These are phyloP conservation scores for Cephus nigrinus DNA, from an alignment of 2,888 invertebrate species.

Conservation along the genomic window DNA sequence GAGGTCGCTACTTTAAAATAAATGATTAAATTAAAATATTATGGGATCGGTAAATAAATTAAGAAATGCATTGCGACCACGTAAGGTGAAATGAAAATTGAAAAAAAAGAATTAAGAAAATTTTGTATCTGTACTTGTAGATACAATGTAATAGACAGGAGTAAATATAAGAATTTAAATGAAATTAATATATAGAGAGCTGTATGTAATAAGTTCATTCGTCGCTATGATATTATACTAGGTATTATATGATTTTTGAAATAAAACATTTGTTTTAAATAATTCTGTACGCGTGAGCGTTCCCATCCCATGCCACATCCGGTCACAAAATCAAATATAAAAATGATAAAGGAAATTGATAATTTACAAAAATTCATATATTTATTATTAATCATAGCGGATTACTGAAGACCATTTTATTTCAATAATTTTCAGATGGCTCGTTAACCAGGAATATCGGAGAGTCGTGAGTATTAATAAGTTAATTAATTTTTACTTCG, in stretches of 20 bases:
- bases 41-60: slow-evolving; percentile 15
- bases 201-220: slow-evolving; percentile 65
- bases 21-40: slow-evolving; percentile 19
- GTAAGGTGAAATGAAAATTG: slow-evolving; percentile 28
- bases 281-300: slow-evolving; percentile 15
- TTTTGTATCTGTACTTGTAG: slow-evolving; percentile 64
- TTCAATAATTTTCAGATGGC: slow-evolving; percentile 51
- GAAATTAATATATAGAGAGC: slow-evolving; percentile 64
- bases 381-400: neutral
- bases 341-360: neutral
- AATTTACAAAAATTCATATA: neutral
- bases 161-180: slow-evolving; percentile 58
- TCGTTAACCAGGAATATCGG: slow-evolving; percentile 55
- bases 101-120: slow-evolving; percentile 22
- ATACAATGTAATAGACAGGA: slow-evolving; percentile 57
- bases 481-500: neutral
- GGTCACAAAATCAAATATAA: neutral
- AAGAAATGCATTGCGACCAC: slow-evolving; percentile 20
- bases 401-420: neutral
- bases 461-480: slow-evolving; percentile 60
- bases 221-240: slow-evolving; percentile 64
- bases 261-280: slow-evolving; percentile 65
- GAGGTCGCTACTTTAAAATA: slow-evolving; percentile 44
- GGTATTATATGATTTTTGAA: slow-evolving; percentile 63
- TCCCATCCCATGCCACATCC: neutral